These are phyloP conservation scores for Lytechinus variegatus DNA, from an alignment of 35 echinoderm and acorn worm genomes.

Conservation along the genomic window DNA sequence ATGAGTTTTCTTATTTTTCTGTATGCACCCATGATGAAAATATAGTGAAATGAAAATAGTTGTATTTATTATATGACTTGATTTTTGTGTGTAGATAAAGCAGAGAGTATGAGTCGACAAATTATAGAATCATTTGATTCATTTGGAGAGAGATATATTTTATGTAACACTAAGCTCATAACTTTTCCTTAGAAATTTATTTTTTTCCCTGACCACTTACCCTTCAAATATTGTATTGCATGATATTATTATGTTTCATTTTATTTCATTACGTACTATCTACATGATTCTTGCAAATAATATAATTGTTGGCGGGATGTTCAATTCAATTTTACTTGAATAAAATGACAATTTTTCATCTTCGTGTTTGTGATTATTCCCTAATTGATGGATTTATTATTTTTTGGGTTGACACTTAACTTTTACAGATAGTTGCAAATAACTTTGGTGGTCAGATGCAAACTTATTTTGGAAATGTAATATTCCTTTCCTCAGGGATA, in stretches of 20 bases:
- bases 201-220: background rate
- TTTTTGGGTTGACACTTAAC: too few species aligned
- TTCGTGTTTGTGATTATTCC: too few species aligned
- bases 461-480: too few species aligned
- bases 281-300: too few species aligned
- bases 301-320: too few species aligned
- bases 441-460: too few species aligned
- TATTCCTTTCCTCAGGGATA: too few species aligned
- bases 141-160: background rate
- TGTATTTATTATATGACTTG: slow-evolving; percentile 54
- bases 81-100: slow-evolving; percentile 55
- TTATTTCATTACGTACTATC: background rate
- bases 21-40: slow-evolving; percentile 38
- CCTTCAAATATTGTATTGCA: background rate
- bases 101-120: slow-evolving; percentile 17
- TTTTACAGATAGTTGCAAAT: too few species aligned
- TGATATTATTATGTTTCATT: background rate
- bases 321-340: background rate
- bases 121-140: background rate
- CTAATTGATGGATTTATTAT: too few species aligned
- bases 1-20: slow-evolving; percentile 28
- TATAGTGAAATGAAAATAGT: slow-evolving; percentile 42
- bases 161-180: background rate
- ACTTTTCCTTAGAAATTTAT: background rate
- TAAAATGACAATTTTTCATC: too few species aligned